These are phyloP conservation scores for Trichogramma dendrolimi DNA, from an alignment of 2,888 invertebrate species.

Conservation along the genomic window DNA sequence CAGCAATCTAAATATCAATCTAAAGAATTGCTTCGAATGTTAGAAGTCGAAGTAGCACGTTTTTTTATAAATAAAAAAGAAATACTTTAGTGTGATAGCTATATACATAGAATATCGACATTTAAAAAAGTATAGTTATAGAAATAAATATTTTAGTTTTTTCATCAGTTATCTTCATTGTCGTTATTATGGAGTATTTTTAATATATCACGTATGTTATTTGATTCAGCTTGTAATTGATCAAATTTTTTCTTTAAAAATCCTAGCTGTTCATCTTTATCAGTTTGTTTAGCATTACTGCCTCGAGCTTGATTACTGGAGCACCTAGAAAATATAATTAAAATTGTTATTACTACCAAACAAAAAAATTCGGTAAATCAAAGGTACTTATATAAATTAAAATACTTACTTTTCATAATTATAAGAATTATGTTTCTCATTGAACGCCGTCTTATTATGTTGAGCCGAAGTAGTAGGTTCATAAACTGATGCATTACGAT, in stretches of 20 bases:
- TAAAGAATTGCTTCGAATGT: too few relatives aligned
- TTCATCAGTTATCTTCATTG: slow-evolving; percentile 8
- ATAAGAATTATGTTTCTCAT: slow-evolving; percentile 23
- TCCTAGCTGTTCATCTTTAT: slow-evolving; percentile 41
- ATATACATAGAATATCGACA: slow-evolving; percentile 23
- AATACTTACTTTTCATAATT: slow-evolving; percentile 30
- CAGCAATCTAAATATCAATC: too few relatives aligned
- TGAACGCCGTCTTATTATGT: slow-evolving; percentile 16
- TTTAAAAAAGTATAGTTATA: slow-evolving; percentile 10
- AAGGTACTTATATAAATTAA: not conserved
- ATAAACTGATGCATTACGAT: slow-evolving; percentile 16
- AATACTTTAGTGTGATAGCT: slow-evolving; percentile 28
- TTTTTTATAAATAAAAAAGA: slow-evolving; percentile 9
- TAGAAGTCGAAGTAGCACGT: too few relatives aligned
- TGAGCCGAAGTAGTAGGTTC: slow-evolving; percentile 24
- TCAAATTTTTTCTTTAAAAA: slow-evolving; percentile 42
- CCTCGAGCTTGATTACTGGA: slow-evolving; percentile 17
- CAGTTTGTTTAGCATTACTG: slow-evolving; percentile 21
- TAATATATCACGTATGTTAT: slow-evolving; percentile 42
- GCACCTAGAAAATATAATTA: not conserved
- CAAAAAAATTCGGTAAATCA: not conserved
- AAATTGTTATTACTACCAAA: not conserved
- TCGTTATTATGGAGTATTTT: slow-evolving; percentile 29
- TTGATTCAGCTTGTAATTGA: slow-evolving; percentile 41
- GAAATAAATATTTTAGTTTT: slow-evolving; percentile 14